Base-by-base conservation (phyloP, 2,797 vertebrate species). In the Aplochiton taeniatus region DNA sequence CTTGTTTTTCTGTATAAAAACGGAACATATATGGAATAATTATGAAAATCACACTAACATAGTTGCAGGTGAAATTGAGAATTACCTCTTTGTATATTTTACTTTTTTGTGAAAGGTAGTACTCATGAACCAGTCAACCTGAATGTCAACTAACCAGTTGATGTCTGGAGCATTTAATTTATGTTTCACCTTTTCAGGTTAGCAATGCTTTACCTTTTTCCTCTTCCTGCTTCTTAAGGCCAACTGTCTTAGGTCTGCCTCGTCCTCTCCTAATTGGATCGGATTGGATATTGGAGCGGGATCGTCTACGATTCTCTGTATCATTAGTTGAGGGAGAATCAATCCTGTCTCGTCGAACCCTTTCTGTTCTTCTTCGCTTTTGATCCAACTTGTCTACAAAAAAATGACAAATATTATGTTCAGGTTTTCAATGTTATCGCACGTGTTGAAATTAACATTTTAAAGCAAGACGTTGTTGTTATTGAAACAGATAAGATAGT, bases 131-230 rank as follows among this genome's bases (percentile, higher is more conserved):
- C 16, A 17, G 20, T 18, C 52, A 20, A 19, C 20, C 8, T 54
- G 20, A 11, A 18, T 18, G 17, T 20, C 16, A 19, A 54, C 13
- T 31, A 6, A 31, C 31, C 31, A 31, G 31, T n/a, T n/a, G n/a
- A n/a, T n/a, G n/a, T 31, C 31, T 31, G 6, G 31, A 31, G 31
- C 31, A 31, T 31, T 31, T 31, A n/a, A 31, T 31, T 31, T 31
- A 31, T 31, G 31, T 31, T 31, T 2, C 31, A 2, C 31, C 6
- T 31, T 31, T 31, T 6, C 31, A 3, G 31, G 31, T 18, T n/a
- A n/a, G n/a, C n/a, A n/a, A n/a, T n/a, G n/a, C n/a, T 11, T 81
- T 92, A 98, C 97, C 97, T 94, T 95, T 97, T 75, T 98, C 97
- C 59, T 98, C 97, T 58, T 98, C 96, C 0, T 94, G 95, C 49